Conservation (phyloP, 2,113 vertebrate genomes). For the Ariopsis seemanni region DNA sequence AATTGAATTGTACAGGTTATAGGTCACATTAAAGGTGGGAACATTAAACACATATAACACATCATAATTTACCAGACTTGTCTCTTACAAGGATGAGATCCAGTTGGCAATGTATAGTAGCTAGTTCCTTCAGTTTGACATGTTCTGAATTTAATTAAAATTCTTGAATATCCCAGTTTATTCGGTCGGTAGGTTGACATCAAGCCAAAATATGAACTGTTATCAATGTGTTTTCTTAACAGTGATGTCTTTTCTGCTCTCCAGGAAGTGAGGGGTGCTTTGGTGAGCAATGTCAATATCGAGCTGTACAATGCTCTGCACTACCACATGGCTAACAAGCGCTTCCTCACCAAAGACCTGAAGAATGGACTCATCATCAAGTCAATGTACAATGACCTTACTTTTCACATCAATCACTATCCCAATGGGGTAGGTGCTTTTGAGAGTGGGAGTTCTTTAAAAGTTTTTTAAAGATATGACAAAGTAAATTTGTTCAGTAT, state of each 20-base stretch:
- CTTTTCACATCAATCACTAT: conserved; percentile 90
- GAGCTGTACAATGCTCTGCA: conserved; percentile 92
- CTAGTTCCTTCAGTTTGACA: not conserved
- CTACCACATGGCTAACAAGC: conserved; percentile 92
- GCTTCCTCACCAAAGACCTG: conserved; percentile 92
- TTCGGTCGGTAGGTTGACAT: too few species aligned
- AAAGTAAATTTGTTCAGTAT: not conserved
- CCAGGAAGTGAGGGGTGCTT: conserved; percentile 78
- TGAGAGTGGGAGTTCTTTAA: conserved; percentile 49
- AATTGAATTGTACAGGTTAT: too few species aligned
- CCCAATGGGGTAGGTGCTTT: conserved; percentile 85
- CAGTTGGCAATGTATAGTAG: not conserved
- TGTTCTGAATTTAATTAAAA: not conserved
- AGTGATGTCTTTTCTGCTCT: not conserved
- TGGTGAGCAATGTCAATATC: conserved; percentile 94
- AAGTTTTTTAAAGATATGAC: not conserved
- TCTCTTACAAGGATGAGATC: not conserved
- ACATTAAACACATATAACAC: too few species aligned
- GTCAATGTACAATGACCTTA: conserved; percentile 89
- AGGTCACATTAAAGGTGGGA: too few species aligned
- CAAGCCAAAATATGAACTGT: not conserved
- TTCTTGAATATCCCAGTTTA: not conserved
- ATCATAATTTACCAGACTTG: not conserved
- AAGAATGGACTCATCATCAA: conserved; percentile 83
- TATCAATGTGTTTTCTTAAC: not conserved